These are phyloP conservation scores for Drosophila biarmipes DNA, from an alignment of 1,140 invertebrate species.

Conservation along the genomic window DNA sequence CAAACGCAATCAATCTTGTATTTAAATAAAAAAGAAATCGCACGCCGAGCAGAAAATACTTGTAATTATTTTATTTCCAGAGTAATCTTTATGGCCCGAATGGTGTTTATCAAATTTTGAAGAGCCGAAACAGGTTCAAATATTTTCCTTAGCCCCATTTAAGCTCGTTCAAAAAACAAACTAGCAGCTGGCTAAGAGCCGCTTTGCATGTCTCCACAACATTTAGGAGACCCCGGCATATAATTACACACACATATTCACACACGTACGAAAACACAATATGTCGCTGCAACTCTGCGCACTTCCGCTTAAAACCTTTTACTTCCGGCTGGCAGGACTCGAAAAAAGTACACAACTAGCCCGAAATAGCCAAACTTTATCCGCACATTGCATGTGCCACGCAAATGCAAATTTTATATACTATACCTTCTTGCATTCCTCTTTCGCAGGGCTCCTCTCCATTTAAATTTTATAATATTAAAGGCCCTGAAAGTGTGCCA, in stretches of 20 bases:
- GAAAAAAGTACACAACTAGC: constrained; percentile 59
- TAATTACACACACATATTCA: constrained; percentile 65
- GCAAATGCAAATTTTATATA: constrained; percentile 55
- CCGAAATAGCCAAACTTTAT: constrained; percentile 55
- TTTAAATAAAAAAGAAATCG: constrained; percentile 6
- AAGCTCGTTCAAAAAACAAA: constrained; percentile 62
- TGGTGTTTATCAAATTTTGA: neutral
- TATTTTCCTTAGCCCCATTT: constrained; percentile 34
- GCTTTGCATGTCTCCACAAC: constrained; percentile 56
- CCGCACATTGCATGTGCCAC: constrained; percentile 68
- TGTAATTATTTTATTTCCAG: neutral
- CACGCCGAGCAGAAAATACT: neutral
- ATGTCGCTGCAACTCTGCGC: constrained; percentile 67
- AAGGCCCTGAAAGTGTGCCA: constrained; percentile 39
- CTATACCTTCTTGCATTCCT: constrained; percentile 3
- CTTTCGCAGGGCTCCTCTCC: constrained; percentile 15
- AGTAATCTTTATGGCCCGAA: neutral
- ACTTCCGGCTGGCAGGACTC: constrained; percentile 64
- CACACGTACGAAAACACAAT: constrained; percentile 22
- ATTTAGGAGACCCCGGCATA: constrained; percentile 60
- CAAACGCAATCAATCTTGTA: constrained; percentile 53
- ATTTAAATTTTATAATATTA: constrained; percentile 43
- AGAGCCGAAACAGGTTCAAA: constrained; percentile 13
- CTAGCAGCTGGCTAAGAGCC: constrained; percentile 38
- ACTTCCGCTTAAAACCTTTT: constrained; percentile 78